These are phyloP conservation scores for Neosalanx taihuensis DNA, from an alignment of 2,797 vertebrate species.

Conservation along the genomic window DNA sequence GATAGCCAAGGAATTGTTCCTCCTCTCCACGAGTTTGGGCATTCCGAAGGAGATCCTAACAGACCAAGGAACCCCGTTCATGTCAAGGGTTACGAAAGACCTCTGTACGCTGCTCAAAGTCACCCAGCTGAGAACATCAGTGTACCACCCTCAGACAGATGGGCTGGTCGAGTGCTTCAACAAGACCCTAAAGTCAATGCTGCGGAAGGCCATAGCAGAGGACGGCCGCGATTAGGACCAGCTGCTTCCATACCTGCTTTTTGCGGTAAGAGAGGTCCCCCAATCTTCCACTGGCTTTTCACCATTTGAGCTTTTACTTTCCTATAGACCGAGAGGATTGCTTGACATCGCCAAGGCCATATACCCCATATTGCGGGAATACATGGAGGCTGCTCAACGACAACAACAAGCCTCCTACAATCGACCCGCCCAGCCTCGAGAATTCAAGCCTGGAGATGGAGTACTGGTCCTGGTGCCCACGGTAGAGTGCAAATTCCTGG, in stretches of 20 bases:
- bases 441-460: constrained; percentile 4
- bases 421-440: neutral
- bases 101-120: neutral
- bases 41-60: constrained; percentile 11
- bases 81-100: neutral
- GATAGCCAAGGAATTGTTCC: constrained; percentile 8
- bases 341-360: neutral
- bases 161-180: neutral
- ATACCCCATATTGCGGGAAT: neutral
- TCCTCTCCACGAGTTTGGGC: constrained; percentile 9
- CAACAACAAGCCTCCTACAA: neutral
- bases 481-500: constrained; percentile 2
- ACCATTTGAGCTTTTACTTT: neutral
- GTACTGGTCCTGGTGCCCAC: constrained; percentile 21
- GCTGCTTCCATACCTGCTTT: neutral
- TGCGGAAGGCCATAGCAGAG: neutral
- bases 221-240: constrained; percentile 13
- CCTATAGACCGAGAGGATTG: neutral
- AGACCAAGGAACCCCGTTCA: constrained; percentile 7
- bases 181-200: constrained; percentile 3
- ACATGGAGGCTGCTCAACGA: neutral
- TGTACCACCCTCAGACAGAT: neutral
- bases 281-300: neutral
- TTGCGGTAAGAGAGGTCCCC: neutral
- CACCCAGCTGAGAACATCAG: constrained; percentile 9